These are phyloP conservation scores for Horisme vitalbata DNA, from an alignment of 2,888 invertebrate genomes.

Conservation along the genomic window DNA sequence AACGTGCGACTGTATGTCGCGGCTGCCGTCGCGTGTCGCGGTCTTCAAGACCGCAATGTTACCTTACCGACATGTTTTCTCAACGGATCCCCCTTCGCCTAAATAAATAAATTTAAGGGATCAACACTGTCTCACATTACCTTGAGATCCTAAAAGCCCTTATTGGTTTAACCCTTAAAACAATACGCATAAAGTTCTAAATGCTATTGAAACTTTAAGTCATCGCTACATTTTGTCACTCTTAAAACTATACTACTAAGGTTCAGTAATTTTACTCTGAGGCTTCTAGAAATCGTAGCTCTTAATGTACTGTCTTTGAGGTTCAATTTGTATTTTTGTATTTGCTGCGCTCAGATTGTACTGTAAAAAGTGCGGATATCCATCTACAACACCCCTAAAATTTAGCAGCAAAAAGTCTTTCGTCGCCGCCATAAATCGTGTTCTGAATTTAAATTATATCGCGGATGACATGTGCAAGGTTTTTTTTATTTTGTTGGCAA, in stretches of 20 bases:
- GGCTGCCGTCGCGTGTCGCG: no score
- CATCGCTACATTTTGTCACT: neutral
- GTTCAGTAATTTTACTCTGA: neutral
- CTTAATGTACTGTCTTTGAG: neutral
- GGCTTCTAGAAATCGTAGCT: neutral
- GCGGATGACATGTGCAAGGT: conserved; percentile 28
- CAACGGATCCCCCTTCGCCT: conserved; percentile 30
- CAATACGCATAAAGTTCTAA: conserved; percentile 13
- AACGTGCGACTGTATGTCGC: no score
- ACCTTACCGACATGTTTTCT: conserved; percentile 30
- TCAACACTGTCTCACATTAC: conserved; percentile 41
- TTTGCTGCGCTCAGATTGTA: neutral
- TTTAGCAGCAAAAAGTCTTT: conserved; percentile 41
- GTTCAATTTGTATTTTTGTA: neutral
- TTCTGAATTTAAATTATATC: conserved; percentile 35
- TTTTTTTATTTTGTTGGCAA: conserved; percentile 25
- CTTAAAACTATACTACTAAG: conserved; percentile 7
- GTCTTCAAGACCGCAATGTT: conserved; percentile 4
- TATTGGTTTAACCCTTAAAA: conserved; percentile 16
- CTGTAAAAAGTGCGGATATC: conserved; percentile 38
- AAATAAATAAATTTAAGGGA: conserved; percentile 39
- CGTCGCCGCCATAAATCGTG: conserved; percentile 41
- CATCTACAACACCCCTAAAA: conserved; percentile 36
- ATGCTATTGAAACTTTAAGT: conserved; percentile 1
- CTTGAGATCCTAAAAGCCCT: conserved; percentile 23